These are phyloP conservation scores for Trichomalopsis sarcophagae DNA, from an alignment of 1,140 invertebrate species.

Conservation along the genomic window DNA sequence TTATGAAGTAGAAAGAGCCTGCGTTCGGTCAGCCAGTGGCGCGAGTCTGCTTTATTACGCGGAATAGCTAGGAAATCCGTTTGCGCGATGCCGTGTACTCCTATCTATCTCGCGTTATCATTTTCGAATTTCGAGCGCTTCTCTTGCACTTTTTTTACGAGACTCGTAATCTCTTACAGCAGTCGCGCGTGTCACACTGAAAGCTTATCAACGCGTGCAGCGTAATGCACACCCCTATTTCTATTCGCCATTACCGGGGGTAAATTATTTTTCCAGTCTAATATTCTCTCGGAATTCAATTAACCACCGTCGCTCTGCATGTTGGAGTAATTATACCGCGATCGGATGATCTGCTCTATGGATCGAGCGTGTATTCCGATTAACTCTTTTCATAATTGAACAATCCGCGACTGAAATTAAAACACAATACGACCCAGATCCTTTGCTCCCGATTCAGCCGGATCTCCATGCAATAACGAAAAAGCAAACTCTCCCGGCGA, in stretches of 20 bases:
- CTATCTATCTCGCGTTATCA: neutral
- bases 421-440: no score
- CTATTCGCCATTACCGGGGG: no score
- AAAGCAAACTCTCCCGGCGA: no score
- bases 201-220: neutral
- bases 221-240: no score
- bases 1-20: conserved; percentile 39
- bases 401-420: no score
- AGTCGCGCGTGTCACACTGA: neutral
- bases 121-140: neutral
- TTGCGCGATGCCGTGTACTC: neutral
- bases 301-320: neutral
- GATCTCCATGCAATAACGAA: no score
- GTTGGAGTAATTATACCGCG: no score
- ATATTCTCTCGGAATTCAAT: neutral
- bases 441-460: no score
- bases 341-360: neutral
- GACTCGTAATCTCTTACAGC: neutral
- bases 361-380: no score
- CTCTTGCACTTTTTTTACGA: neutral
- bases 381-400: neutral
- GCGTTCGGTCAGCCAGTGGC: conserved; percentile 25
- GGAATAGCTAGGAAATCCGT: conserved; percentile 28
- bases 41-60: conserved; percentile 36
- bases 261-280: no score